phyloP scores from a whole-genome alignment of 2,113 vertebrate genomes.

The Chaetura pelagica region DNA sequence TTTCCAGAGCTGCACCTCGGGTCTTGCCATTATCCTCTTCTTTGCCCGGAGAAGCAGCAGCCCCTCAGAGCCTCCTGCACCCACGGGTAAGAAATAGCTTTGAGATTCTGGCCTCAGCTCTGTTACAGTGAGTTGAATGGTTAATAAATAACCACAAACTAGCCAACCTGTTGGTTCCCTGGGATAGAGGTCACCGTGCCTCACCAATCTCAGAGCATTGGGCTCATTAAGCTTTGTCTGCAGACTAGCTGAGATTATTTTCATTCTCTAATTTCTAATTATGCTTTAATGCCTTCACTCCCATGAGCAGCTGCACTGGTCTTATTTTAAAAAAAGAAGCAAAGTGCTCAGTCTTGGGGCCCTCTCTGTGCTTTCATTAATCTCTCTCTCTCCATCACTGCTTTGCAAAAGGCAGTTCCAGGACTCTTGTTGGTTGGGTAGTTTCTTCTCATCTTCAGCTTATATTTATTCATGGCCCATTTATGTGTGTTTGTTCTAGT shows the following conservation, averaged over 20 bases:
- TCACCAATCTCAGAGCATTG: background rate
- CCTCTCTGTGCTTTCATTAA: background rate
- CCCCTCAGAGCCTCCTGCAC: background rate
- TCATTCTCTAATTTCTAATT: background rate
- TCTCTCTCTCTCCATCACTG: background rate
- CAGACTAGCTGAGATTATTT: background rate
- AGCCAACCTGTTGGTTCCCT: rapidly evolving
- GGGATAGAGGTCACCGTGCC: background rate
- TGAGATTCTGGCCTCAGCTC: background rate
- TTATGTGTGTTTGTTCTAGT: background rate
- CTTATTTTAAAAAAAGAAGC: slow-evolving; percentile 13
- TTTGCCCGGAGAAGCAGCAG: background rate
- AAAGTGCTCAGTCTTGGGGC: background rate
- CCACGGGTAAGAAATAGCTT: background rate
- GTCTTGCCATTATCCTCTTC: background rate
- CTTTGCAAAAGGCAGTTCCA: background rate
- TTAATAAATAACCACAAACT: too few species aligned
- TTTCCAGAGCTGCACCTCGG: background rate
- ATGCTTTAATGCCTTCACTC: background rate
- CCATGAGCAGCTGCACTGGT: background rate
- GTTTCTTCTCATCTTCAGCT: slow-evolving; percentile 15
- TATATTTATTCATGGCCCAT: slow-evolving; percentile 29
- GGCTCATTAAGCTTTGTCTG: background rate
- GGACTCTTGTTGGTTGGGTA: background rate
- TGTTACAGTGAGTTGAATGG: background rate